phyloP scores from a whole-genome alignment of 2,888 invertebrate genomes.

The Myopa testacea region DNA sequence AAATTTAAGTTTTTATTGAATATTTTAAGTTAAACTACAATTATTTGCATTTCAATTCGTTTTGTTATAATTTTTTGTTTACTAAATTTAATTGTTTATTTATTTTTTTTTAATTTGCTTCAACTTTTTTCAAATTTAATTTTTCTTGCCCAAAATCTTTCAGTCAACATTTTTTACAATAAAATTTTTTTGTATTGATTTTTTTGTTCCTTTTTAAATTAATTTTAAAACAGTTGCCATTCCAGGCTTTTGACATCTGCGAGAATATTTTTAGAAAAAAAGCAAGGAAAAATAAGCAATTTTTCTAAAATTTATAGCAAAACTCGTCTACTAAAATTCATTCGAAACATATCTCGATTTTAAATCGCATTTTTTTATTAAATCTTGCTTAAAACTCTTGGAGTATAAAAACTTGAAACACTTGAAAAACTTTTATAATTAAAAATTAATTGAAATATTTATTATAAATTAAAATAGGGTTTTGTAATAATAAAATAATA shows the following conservation, averaged over 20 bases:
- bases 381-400: not conserved
- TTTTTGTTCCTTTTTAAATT: not conserved
- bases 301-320: no score
- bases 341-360: conserved; percentile 40
- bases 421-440: not conserved
- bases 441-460: not conserved
- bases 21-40: not conserved
- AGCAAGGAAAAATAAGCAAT: not conserved
- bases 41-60: not conserved
- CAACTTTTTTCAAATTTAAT: not conserved
- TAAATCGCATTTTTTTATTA: conserved; percentile 26
- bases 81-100: not conserved
- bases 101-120: not conserved
- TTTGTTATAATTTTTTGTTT: not conserved
- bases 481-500: conserved; percentile 20
- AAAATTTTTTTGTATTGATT: not conserved
- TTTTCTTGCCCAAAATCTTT: not conserved
- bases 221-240: conserved; percentile 26
- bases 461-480: not conserved
- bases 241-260: conserved; percentile 5
- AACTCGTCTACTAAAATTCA: not conserved
- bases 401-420: no score
- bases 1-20: not conserved
- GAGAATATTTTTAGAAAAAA: not conserved
- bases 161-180: not conserved